Evolutionary conservation across 2,888 invertebrate genomes (phyloP).

Genomic region (Troides aeacus): DNA sequence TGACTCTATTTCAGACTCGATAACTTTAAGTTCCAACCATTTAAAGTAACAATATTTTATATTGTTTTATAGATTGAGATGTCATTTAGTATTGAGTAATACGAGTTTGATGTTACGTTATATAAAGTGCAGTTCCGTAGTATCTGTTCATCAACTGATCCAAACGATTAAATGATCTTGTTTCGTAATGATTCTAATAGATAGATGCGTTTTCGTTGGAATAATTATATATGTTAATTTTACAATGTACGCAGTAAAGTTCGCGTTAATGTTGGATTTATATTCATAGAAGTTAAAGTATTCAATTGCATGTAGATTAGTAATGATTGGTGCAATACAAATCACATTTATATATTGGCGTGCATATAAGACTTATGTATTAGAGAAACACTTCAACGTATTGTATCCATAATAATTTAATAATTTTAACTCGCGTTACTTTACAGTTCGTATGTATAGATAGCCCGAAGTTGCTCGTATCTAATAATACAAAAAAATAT

Average conservation of each 20-base stretch:
- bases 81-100: not conserved
- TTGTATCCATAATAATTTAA: too few relatives aligned
- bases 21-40: not conserved
- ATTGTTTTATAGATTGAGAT: not conserved
- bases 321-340: not conserved
- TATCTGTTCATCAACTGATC: not conserved
- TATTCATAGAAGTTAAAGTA: not conserved
- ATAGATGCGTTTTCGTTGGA: not conserved
- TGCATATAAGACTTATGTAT: too few relatives aligned
- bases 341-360: not conserved
- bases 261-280: not conserved
- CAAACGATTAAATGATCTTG: not conserved
- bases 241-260: conserved; percentile 28
- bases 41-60: not conserved
- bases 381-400: too few relatives aligned
- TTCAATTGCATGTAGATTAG: not conserved
- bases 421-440: too few relatives aligned
- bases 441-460: too few relatives aligned
- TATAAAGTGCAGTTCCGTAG: not conserved
- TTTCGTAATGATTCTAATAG: not conserved
- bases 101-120: not conserved
- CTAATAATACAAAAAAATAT: too few relatives aligned
- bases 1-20: conserved; percentile 43
- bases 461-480: too few relatives aligned
- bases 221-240: conserved; percentile 13